Conservation (phyloP, 2,888 invertebrate species). For the Rhagophthalmus giganteus region DNA sequence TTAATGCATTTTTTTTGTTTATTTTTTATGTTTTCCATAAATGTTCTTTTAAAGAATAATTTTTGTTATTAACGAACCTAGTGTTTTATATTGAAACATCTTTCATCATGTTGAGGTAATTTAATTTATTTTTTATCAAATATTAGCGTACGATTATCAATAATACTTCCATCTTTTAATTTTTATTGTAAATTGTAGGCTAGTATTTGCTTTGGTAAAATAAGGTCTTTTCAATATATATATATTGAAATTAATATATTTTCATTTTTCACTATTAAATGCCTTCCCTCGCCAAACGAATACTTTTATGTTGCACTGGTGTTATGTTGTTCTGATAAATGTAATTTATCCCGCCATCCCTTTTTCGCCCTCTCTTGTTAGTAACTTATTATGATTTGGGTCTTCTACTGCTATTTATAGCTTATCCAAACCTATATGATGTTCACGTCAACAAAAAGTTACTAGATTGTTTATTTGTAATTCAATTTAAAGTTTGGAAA, state of each 20-base stretch:
- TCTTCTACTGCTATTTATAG: no score
- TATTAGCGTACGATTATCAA: constrained; percentile 45
- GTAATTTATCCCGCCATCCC: not conserved
- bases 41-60: not conserved
- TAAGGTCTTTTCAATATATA: constrained; percentile 24
- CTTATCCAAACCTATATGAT: no score
- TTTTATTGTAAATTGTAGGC: constrained; percentile 43
- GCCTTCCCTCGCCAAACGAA: no score
- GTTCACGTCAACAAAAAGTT: no score
- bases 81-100: constrained; percentile 38
- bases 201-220: constrained; percentile 45
- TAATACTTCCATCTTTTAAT: constrained; percentile 28
- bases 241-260: not conserved
- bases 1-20: constrained; percentile 27
- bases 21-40: constrained; percentile 15
- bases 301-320: no score
- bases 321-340: no score
- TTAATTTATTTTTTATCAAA: constrained; percentile 46
- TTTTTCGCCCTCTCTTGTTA: not conserved
- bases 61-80: no score
- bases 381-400: no score
- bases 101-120: constrained; percentile 21
- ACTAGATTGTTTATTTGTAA: no score
- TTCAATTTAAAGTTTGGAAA: no score
- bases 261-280: not conserved